Evolutionary conservation across 2,888 invertebrate species (phyloP).

Genomic region (Lobophora halterata): DNA sequence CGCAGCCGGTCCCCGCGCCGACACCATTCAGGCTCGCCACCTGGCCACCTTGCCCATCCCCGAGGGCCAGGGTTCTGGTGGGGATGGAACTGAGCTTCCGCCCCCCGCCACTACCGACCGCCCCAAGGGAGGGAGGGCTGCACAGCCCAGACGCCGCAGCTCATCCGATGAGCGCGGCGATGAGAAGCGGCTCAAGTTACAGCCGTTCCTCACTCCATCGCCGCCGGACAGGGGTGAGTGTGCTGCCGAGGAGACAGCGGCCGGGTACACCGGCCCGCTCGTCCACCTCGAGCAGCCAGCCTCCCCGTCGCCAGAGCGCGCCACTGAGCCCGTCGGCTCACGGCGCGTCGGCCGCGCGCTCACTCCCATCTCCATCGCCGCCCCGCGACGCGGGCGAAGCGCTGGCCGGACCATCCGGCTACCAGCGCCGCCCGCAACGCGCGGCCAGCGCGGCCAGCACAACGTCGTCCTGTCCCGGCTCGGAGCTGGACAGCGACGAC

Average conservation of each 20-base stretch:
- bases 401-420: neutral
- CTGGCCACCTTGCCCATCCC: too few species aligned
- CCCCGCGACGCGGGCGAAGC: neutral
- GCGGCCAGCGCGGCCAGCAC: too few species aligned
- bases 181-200: neutral
- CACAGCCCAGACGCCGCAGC: neutral
- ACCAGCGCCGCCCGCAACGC: too few species aligned
- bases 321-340: neutral
- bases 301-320: neutral
- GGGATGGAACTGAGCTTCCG: slow-evolving; percentile 1
- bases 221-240: too few species aligned
- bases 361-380: neutral
- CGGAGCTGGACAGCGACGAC: too few species aligned
- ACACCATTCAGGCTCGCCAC: too few species aligned
- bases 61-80: too few species aligned
- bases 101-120: neutral
- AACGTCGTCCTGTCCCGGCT: too few species aligned
- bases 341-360: neutral
- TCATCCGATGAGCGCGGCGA: neutral
- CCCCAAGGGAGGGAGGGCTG: neutral
- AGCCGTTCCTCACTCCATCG: neutral
- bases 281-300: neutral
- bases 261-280: too few species aligned
- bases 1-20: too few species aligned
- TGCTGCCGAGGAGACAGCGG: too few species aligned